Base-by-base conservation (phyloP, 2,113 vertebrate genomes). In the Clarias gariepinus region DNA sequence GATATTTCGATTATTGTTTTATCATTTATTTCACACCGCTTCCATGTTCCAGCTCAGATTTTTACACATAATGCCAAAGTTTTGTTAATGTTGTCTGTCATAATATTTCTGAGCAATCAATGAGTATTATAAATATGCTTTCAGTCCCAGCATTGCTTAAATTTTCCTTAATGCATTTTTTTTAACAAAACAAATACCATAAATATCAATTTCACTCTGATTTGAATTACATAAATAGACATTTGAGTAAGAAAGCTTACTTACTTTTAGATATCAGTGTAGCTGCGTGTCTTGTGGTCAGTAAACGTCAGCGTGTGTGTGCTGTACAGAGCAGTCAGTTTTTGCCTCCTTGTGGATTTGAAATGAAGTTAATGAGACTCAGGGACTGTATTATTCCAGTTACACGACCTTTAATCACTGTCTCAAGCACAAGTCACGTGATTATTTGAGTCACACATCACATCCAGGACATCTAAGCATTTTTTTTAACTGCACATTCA, bases 311-410 rank as follows among this genome's bases (percentile, higher is more conserved):
- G 60, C 57, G 68, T 41, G 66, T 73, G 73, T 41, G 66, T 73
- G 73, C 53, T 30, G 68, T 23, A 68, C 55, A 69, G 57, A 78
- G 80, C 19, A 36, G 77, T 82, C 80, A 73, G 76, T n/a, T n/a
- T 83, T 83, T 74, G 33, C 55, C 77, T 86, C 61, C 71, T 79
- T 86, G 82, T 84, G 88, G 83, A 87, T 85, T 85, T 87, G 15
- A 87, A 80, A 79, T 84, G 55, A 63, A 19, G n/a, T 63, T 2
- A 30, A 53, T 61, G 33, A 28, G 28, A 25, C 71, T 63, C 30
- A 4, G 52, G 68, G 33, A 36, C 13, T 28, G 23, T 74, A 18
- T 74, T 33, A 60, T 60, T 84, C 53, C 53, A 61, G 19, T 8
- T 60, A 41, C 60, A n/a, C 57, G 47, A 68, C 61, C 47, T 78